phyloP scores from a whole-genome alignment of 2,888 invertebrate genomes.

The Mylabris sibirica region DNA sequence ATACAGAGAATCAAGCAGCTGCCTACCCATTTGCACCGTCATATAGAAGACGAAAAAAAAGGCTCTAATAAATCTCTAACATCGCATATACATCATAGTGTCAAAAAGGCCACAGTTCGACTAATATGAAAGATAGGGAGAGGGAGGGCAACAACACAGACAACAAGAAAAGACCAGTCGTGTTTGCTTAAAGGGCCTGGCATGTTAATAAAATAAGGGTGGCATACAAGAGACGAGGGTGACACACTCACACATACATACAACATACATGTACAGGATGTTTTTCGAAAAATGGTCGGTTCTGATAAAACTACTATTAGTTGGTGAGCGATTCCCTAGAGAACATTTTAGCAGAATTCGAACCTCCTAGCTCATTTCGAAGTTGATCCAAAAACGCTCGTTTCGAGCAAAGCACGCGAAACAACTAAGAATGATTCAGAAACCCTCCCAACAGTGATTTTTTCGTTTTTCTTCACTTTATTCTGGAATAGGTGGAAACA shows the following conservation, averaged over 20 bases:
- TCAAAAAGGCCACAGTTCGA: background rate
- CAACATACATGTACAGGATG: too few relatives aligned
- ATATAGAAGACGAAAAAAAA: background rate
- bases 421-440: too few relatives aligned
- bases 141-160: background rate
- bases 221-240: background rate
- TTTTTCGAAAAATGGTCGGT: too few relatives aligned
- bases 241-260: background rate
- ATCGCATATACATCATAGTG: slow-evolving; percentile 2
- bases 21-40: background rate
- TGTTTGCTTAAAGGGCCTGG: slow-evolving; percentile 7
- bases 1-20: background rate
- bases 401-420: too few relatives aligned
- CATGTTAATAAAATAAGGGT: slow-evolving; percentile 5
- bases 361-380: too few relatives aligned
- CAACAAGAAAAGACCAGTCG: background rate
- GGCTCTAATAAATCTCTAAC: slow-evolving; percentile 3
- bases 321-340: too few relatives aligned
- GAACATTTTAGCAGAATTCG: too few relatives aligned
- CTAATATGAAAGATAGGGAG: background rate
- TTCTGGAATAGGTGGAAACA: too few relatives aligned
- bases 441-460: too few relatives aligned
- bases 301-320: too few relatives aligned
- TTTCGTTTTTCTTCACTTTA: too few relatives aligned
- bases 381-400: too few relatives aligned